phyloP scores from a whole-genome alignment of 2,113 vertebrate genomes.

The Daphoenositta chrysoptera region DNA sequence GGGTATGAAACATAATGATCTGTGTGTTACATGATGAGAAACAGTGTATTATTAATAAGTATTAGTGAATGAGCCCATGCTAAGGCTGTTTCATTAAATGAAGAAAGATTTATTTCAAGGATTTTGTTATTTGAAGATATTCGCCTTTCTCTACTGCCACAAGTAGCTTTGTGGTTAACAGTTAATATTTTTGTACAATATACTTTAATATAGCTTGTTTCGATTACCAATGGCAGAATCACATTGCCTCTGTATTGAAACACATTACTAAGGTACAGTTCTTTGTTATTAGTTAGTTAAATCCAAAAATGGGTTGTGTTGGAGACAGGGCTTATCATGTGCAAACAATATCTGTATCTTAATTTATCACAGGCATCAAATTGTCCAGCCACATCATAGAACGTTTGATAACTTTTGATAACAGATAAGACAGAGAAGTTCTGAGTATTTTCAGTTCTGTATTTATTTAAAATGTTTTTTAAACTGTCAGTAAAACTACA shows the following conservation, averaged over 20 bases:
- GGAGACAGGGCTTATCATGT: neutral
- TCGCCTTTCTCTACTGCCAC: neutral
- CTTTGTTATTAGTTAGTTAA: neutral
- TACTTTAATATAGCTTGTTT: neutral
- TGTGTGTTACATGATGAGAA: neutral
- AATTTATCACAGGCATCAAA: neutral
- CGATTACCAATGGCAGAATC: neutral
- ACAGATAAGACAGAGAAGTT: neutral
- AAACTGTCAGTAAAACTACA: neutral
- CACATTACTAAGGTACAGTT: neutral
- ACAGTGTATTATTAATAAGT: neutral
- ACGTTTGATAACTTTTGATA: neutral
- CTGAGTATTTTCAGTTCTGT: neutral
- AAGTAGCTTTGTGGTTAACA: neutral
- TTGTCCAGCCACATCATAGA: neutral
- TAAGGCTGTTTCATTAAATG: neutral
- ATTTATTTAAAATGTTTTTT: neutral
- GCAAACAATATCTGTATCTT: neutral
- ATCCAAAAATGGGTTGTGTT: neutral
- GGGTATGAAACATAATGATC: neutral
- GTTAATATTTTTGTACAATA: neutral
- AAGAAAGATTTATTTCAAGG: neutral
- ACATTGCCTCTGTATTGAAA: neutral
- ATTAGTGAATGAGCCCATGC: neutral
- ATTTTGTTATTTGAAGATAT: neutral